These are phyloP conservation scores for Caenorhabditis drosophilae DNA, from an alignment of 2,888 invertebrate genomes.

Conservation along the genomic window DNA sequence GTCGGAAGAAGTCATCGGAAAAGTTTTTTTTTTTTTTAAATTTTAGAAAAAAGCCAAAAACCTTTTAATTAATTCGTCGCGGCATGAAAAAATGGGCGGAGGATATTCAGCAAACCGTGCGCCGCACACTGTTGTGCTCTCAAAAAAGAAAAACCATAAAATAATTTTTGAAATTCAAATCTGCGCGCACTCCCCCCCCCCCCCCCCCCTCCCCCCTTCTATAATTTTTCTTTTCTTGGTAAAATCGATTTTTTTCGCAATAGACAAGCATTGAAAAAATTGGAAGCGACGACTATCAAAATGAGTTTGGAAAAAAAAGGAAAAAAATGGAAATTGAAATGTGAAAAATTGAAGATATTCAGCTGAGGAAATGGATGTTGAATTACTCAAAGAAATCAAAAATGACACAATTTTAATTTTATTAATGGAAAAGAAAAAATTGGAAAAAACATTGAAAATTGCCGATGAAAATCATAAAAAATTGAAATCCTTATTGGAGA, in stretches of 20 bases:
- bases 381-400: constrained; percentile 8
- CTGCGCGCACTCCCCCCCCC: no score
- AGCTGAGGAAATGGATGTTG: constrained; percentile 20
- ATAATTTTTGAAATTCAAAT: no score
- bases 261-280: not conserved
- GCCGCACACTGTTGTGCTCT: no score
- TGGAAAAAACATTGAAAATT: constrained; percentile 9
- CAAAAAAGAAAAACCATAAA: no score
- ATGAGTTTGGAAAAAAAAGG: not conserved
- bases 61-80: no score
- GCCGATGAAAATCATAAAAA: constrained; percentile 22
- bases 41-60: no score
- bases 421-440: constrained; percentile 4
- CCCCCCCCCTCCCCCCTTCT: no score
- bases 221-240: no score
- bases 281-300: not conserved
- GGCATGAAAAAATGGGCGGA: no score
- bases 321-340: not conserved
- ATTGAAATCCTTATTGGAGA: constrained; percentile 12
- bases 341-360: constrained; percentile 7
- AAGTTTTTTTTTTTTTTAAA: not conserved
- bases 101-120: no score
- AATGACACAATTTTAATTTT: constrained; percentile 12
- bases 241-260: no score
- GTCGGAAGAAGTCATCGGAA: not conserved